These are phyloP conservation scores for Pangasius macronema DNA, from an alignment of 2,797 vertebrate species.

Conservation along the genomic window DNA sequence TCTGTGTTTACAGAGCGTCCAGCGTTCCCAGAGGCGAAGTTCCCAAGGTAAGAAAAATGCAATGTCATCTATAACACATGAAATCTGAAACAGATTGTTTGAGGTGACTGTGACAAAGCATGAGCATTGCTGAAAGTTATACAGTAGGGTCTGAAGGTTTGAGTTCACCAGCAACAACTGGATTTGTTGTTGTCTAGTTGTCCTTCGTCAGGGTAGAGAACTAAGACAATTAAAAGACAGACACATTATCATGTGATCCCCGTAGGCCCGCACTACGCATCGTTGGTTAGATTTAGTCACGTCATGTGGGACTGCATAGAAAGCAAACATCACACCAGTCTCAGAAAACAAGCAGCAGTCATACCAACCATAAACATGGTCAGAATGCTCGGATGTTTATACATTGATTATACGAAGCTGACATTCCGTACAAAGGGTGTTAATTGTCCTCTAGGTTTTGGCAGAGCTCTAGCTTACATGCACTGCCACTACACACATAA, in stretches of 20 bases:
- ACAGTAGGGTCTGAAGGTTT: conserved; percentile 17
- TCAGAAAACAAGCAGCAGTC: not conserved
- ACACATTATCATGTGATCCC: not conserved
- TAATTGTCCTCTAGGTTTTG: not conserved
- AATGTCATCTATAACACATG: conserved; percentile 21
- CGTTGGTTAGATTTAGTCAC: not conserved
- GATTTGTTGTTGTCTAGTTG: not conserved
- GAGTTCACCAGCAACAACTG: not conserved
- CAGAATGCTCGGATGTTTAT: not conserved
- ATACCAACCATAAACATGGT: not conserved
- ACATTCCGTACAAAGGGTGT: not conserved
- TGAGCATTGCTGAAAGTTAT: not conserved
- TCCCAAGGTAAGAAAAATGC: conserved; percentile 77
- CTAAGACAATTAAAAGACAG: not conserved
- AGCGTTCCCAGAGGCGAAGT: conserved; percentile 71
- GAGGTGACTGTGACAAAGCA: not conserved
- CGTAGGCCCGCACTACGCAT: not conserved
- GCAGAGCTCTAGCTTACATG: not conserved
- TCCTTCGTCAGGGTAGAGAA: not conserved
- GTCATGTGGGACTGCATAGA: not conserved
- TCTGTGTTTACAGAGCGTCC: conserved; percentile 76
- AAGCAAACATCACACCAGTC: not conserved
- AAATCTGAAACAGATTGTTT: not conserved
- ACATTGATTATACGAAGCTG: not conserved
- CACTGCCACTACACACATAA: not conserved